phyloP scores from a whole-genome alignment of 2,113 vertebrate species.

The Burhinus oedicnemus region DNA sequence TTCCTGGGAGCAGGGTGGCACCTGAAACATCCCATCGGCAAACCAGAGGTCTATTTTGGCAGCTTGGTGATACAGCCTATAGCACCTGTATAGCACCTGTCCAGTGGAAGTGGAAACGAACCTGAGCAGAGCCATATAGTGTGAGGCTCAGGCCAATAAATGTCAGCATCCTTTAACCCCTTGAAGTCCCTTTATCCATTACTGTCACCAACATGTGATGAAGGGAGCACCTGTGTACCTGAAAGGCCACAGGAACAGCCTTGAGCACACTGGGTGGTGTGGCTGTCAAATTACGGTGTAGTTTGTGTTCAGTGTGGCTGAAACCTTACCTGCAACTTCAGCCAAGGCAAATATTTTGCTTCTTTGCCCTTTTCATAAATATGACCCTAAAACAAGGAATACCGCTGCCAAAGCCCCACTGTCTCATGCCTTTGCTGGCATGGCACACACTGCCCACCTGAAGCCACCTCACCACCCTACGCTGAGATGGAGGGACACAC shows the following conservation, averaged over 20 bases:
- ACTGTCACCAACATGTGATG: fast-evolving
- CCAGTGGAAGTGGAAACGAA: neutral
- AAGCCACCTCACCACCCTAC: neutral
- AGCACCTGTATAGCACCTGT: neutral
- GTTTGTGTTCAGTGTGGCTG: neutral
- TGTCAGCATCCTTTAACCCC: neutral
- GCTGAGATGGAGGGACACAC: fast-evolving
- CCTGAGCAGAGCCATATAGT: fast-evolving
- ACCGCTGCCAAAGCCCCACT: neutral
- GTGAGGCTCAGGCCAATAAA: neutral
- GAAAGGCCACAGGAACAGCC: neutral
- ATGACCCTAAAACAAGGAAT: neutral
- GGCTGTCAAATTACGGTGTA: neutral
- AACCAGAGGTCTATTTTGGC: neutral
- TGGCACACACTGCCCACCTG: neutral
- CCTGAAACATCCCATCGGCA: neutral
- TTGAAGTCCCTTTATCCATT: neutral
- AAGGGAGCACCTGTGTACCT: neutral
- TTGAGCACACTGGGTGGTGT: fast-evolving
- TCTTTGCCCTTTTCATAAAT: neutral
- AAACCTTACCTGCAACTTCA: neutral
- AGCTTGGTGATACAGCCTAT: neutral
- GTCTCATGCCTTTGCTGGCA: neutral
- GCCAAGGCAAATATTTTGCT: neutral
- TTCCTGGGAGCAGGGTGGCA: neutral